Evolutionary conservation across 2,113 vertebrate species (phyloP).

Genomic region (Oreochromis spilurus): DNA sequence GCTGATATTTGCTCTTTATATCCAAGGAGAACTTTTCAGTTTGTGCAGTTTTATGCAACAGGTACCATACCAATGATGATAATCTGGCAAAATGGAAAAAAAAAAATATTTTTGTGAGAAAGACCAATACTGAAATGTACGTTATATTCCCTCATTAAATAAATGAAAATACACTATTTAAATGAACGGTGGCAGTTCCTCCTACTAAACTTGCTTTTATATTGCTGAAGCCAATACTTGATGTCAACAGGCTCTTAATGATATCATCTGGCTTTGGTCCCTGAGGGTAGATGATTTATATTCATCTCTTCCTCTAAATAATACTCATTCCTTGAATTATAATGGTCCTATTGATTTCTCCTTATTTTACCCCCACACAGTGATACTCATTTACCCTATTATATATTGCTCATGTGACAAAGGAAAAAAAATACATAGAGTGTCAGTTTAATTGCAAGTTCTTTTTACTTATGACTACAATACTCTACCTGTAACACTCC

Average conservation of each 20-base stretch:
- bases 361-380: conserved; percentile 11
- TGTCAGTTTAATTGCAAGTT: conserved; percentile 13
- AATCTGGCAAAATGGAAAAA: background rate
- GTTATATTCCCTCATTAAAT: background rate
- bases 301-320: conserved; percentile 43
- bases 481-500: background rate
- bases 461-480: background rate
- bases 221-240: background rate
- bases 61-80: background rate
- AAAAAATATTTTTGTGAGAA: background rate
- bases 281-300: conserved; percentile 38
- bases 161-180: background rate
- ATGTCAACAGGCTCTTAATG: conserved; percentile 32
- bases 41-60: background rate
- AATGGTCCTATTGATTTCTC: conserved; percentile 55
- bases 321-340: conserved; percentile 42
- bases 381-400: conserved; percentile 15
- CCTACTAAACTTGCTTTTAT: conserved; percentile 6
- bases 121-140: background rate
- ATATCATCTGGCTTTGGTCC: conserved; percentile 52
- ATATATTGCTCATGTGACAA: conserved; percentile 27
- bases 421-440: background rate
- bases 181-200: conserved; percentile 19
- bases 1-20: background rate
- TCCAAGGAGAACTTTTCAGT: background rate